A percentile compares a stretch with the other conserved stretches of the same genome.
These are phyloP conservation scores for Coregonus ussuriensis DNA, from an alignment of 2,797 vertebrate species.

Conservation along the genomic window DNA sequence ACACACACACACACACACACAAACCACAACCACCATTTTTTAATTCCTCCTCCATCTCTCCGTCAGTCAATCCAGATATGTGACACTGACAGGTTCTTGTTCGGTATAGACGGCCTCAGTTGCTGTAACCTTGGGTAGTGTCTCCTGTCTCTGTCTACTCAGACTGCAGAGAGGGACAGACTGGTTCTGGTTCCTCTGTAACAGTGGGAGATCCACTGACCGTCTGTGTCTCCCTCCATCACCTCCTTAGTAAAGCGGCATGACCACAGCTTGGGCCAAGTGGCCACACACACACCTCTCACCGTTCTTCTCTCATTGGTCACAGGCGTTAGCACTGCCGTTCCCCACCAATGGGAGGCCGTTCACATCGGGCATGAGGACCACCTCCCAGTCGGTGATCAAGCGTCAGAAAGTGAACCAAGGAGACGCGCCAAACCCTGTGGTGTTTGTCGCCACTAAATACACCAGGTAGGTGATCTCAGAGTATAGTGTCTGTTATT, in stretches of 20 bases:
- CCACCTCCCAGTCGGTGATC: constrained; percentile 86
- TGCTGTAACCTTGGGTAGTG: neutral
- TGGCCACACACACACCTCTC: constrained; percentile 5
- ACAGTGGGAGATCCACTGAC: constrained; percentile 2
- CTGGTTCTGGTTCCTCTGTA: neutral
- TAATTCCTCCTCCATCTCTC: neutral
- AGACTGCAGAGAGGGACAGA: neutral
- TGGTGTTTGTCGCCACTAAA: constrained; percentile 95
- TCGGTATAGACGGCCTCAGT: neutral
- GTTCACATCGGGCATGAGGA: constrained; percentile 85
- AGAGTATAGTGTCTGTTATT: neutral
- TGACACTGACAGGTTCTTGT: neutral
- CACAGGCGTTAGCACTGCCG: constrained; percentile 81
- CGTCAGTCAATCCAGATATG: neutral
- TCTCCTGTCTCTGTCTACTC: neutral
- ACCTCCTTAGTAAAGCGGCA: neutral
- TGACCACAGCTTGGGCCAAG: neutral
- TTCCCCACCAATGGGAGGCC: constrained; percentile 92
- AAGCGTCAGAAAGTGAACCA: constrained; percentile 94
- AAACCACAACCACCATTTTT: neutral
- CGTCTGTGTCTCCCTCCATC: neutral
- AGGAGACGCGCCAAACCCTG: constrained; percentile 92
- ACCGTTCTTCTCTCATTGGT: constrained; percentile 26
- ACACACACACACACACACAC: constrained; percentile 1
- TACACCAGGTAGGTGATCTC: constrained; percentile 83